A percentile compares a stretch with the other conserved stretches of the same genome.
These are phyloP conservation scores for Leptopilina boulardi DNA, from an alignment of 1,140 invertebrate species.

Conservation along the genomic window DNA sequence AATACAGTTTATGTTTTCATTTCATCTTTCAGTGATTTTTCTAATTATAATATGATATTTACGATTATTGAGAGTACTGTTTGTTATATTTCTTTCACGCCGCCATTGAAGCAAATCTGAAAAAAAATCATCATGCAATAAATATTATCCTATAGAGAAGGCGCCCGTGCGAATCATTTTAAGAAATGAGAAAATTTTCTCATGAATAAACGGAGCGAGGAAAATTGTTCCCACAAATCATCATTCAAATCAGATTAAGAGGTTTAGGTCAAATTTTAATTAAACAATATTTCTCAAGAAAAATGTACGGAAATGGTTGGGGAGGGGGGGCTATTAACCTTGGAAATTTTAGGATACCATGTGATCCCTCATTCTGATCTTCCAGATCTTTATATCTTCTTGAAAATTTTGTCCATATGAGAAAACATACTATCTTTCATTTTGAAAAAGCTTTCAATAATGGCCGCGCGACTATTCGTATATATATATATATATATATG, in stretches of 20 bases:
- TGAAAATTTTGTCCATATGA: conserved; percentile 2
- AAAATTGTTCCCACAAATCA: neutral
- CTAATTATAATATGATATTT: neutral
- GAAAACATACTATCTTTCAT: conserved; percentile 17
- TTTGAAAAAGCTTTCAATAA: conserved; percentile 10
- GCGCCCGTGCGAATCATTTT: neutral
- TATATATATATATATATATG: neutral
- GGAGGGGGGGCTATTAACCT: too few relatives aligned
- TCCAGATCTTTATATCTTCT: neutral
- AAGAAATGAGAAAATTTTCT: conserved; percentile 17
- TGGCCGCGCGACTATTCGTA: neutral
- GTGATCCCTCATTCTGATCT: too few relatives aligned
- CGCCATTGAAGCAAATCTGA: neutral
- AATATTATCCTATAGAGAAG: too few relatives aligned
- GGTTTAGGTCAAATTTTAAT: too few relatives aligned
- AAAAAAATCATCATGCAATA: too few relatives aligned
- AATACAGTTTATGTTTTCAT: neutral
- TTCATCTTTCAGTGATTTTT: conserved; percentile 2
- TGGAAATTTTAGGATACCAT: too few relatives aligned
- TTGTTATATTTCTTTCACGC: neutral
- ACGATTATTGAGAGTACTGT: neutral
- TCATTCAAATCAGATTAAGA: too few relatives aligned
- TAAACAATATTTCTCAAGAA: too few relatives aligned
- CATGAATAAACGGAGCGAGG: conserved; percentile 2
- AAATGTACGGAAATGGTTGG: too few relatives aligned